Conservation (phyloP, 1,140 invertebrate genomes). For the Heliconius eleuchia region DNA sequence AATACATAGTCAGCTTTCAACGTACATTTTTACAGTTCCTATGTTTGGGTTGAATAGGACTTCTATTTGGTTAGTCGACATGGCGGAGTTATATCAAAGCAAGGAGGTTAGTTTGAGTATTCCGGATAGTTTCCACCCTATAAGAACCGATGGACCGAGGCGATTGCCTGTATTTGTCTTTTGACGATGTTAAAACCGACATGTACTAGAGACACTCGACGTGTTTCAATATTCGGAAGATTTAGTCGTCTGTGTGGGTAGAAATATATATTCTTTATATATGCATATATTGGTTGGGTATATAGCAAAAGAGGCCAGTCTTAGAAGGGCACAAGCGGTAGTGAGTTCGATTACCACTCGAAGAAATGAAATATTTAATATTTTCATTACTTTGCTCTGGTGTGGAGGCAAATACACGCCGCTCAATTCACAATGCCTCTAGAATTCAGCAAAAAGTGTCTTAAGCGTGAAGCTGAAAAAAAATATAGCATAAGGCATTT, state of each 20-base stretch:
- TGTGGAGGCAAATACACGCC: too few species aligned
- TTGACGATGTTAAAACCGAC: constrained; percentile 27
- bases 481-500: too few species aligned
- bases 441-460: too few species aligned
- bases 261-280: background rate
- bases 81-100: constrained; percentile 3
- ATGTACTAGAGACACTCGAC: background rate
- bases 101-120: constrained; percentile 29
- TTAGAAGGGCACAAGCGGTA: too few species aligned
- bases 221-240: background rate
- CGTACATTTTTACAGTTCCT: background rate
- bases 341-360: too few species aligned
- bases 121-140: constrained; percentile 52
- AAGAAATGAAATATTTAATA: too few species aligned
- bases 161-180: constrained; percentile 58
- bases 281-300: background rate
- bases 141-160: constrained; percentile 52
- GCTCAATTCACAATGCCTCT: too few species aligned
- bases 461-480: too few species aligned
- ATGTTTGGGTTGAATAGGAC: constrained; percentile 3
- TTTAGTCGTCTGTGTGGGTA: background rate
- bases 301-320: background rate
- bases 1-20: constrained; percentile 12
- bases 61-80: constrained; percentile 11
- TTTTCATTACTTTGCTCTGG: too few species aligned